Conservation (phyloP, 2,113 vertebrate species). For the Edolisoma coerulescens region DNA sequence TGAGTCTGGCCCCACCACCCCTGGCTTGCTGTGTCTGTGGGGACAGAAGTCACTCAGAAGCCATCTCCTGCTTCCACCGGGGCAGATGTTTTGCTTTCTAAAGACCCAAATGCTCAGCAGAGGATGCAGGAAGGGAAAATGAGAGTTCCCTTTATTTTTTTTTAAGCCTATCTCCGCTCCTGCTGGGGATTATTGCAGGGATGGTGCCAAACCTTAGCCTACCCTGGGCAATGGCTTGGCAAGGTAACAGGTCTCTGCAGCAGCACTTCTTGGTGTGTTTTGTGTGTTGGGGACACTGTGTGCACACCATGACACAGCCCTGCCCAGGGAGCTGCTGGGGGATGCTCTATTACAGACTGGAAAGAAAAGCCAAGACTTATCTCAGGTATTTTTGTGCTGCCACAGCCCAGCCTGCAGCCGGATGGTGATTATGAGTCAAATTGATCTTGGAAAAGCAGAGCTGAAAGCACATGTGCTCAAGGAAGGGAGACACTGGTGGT, state of each 20-base stretch:
- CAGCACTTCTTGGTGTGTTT: neutral
- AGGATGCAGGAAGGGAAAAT: neutral
- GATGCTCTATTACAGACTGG: too few species aligned
- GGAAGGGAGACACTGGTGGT: slow-evolving; percentile 1
- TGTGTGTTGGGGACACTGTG: fast-evolving
- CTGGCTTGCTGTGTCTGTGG: neutral
- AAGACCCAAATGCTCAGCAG: neutral
- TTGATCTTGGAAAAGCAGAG: neutral
- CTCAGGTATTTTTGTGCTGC: neutral
- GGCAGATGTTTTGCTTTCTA: neutral
- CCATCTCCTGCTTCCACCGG: neutral
- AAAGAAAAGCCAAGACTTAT: neutral
- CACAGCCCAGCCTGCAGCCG: neutral
- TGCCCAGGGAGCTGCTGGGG: fast-evolving
- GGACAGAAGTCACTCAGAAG: neutral
- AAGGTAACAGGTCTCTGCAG: neutral
- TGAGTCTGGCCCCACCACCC: neutral
- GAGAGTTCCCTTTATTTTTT: neutral
- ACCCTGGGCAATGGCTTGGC: fast-evolving
- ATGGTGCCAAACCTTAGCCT: neutral
- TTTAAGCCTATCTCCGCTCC: neutral
- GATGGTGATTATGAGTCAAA: neutral
- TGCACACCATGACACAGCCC: fast-evolving
- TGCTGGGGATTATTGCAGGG: neutral
- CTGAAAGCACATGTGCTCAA: neutral